These are phyloP conservation scores for Progne subis DNA, from an alignment of 2,113 vertebrate species.

Conservation along the genomic window DNA sequence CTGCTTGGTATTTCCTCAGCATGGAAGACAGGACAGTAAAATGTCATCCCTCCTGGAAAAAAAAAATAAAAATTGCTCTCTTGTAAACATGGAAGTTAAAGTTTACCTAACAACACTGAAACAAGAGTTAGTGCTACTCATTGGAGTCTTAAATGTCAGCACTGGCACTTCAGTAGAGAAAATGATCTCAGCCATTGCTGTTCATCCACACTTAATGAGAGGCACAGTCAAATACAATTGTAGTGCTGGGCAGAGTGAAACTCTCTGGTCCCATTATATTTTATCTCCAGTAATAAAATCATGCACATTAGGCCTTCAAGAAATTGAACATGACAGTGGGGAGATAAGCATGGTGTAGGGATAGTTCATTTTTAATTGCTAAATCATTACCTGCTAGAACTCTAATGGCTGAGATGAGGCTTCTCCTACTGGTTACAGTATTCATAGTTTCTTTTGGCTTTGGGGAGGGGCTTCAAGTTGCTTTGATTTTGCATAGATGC, in stretches of 20 bases:
- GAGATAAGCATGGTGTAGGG: neutral
- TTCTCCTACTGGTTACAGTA: neutral
- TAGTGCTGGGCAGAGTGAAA: neutral
- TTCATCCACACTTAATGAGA: neutral
- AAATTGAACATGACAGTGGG: neutral
- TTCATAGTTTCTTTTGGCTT: neutral
- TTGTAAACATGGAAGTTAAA: neutral
- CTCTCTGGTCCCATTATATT: neutral
- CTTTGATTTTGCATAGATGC: neutral
- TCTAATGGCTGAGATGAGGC: neutral
- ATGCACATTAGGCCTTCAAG: neutral
- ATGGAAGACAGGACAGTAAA: neutral
- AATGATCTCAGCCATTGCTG: neutral
- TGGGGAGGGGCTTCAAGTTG: neutral
- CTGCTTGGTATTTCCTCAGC: neutral
- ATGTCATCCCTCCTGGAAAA: neutral
- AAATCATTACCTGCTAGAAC: neutral
- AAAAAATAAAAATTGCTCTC: neutral
- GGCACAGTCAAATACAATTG: neutral
- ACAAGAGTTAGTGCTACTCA: neutral
- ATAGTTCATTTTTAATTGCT: conserved; percentile 2
- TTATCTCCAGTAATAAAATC: neutral
- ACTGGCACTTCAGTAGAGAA: neutral
- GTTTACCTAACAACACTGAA: neutral
- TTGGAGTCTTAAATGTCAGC: neutral